phyloP scores from a whole-genome alignment of 2,113 vertebrate species.

The Mesembrinibis cayennensis region DNA sequence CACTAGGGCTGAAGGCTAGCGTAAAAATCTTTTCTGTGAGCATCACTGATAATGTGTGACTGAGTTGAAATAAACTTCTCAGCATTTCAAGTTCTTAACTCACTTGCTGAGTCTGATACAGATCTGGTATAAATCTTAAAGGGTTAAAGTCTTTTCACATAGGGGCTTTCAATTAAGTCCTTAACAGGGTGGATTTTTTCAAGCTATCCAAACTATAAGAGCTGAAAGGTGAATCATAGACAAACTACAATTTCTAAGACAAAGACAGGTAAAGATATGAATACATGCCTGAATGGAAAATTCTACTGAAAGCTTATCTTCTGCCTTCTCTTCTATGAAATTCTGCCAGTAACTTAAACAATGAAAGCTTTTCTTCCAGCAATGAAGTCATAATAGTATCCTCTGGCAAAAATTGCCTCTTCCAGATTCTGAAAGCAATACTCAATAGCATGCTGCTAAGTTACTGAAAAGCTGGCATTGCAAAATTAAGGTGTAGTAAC shows the following conservation, averaged over 20 bases:
- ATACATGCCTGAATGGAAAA: background rate
- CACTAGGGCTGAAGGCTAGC: background rate
- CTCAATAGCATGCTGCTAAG: background rate
- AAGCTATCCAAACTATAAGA: background rate
- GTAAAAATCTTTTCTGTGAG: background rate
- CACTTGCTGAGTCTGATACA: background rate
- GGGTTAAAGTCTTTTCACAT: background rate
- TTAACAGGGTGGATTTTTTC: background rate
- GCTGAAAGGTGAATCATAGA: background rate
- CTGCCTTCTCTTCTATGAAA: background rate
- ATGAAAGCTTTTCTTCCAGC: slow-evolving; percentile 24
- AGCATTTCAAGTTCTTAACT: background rate
- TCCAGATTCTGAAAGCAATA: background rate
- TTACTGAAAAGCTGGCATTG: background rate
- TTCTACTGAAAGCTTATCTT: slow-evolving; percentile 17
- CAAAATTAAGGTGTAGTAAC: background rate
- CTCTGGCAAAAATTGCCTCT: background rate
- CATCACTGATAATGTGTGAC: background rate
- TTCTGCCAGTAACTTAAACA: slow-evolving; percentile 26
- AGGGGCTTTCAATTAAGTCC: background rate
- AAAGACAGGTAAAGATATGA: background rate
- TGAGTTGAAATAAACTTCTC: background rate
- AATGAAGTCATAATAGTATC: slow-evolving; percentile 11
- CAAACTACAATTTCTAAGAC: background rate
- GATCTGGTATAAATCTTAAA: background rate